Evolutionary conservation across 2,888 invertebrate genomes (phyloP), one percentile per base, ranked within the genome.

Genomic region (Rhyacophila evoluta): DNA sequence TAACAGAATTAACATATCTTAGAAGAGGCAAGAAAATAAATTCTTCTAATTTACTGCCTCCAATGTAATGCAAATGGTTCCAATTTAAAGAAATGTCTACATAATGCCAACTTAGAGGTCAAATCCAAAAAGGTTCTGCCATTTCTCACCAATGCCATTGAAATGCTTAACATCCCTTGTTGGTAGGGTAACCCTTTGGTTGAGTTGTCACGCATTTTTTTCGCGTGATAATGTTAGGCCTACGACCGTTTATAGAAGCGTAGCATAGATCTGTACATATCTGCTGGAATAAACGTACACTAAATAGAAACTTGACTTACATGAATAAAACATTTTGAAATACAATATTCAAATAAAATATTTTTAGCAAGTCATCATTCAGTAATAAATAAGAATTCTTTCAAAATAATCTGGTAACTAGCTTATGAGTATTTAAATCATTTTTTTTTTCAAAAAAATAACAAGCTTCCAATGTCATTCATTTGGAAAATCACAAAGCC

Each of bases 121-220:
- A 55, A 55, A 55, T 55, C 55, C 55, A 55, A 55, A 55, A 55
- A 55, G 55, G 55, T 55, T 55, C 55, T 25, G 55, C 55, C 55
- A 55, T 55, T 55, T 55, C 55, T 55, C 55, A 55, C 55, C 55
- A 55, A 25, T 55, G 55, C 55, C 55, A 55, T 55, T 55, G 55
- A 55, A 55, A 55, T 55, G 55, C 15, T 55, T 55, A 55, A 55
- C 55, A 55, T 55, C 55, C 55, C 55, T 19, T 55, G 55, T 55
- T 55, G 55, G 55, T 55, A 55, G 55, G 25, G 55, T 10, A 55
- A 55, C 55, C 55, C 55, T 19, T 55, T 55, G 55, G 25, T 55
- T 55, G 55, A 55, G 55, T 55, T 55, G 55, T 55, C 55, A 55
- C 55, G 55, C 25, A 25, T 55, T 55, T 55, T 55, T 55, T 55